These are phyloP conservation scores for Eptesicus fuscus DNA, from an alignment of 2,113 vertebrate genomes.

Conservation along the genomic window DNA sequence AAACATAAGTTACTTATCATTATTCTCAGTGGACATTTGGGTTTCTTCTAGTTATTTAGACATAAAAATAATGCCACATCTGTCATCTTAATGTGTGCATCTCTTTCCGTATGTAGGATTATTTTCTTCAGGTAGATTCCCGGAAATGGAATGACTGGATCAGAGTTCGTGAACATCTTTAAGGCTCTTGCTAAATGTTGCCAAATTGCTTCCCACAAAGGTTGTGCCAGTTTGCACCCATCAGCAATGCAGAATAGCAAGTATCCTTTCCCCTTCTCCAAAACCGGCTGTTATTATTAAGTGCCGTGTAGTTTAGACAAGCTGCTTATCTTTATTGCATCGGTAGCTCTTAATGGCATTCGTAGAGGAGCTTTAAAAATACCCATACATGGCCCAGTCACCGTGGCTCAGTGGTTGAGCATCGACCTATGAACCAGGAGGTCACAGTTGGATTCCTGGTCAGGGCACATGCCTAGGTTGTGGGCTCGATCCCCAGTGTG, in stretches of 20 bases:
- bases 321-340: not conserved
- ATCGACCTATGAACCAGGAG: too few species aligned
- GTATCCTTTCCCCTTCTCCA: not conserved
- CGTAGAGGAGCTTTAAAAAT: not conserved
- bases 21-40: not conserved
- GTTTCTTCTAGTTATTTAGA: not conserved
- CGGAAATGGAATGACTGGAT: slow-evolving; percentile 21
- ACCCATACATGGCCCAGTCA: not conserved
- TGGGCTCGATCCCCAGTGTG: too few species aligned
- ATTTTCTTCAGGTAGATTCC: slow-evolving; percentile 2
- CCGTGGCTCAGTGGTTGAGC: not conserved
- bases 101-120: not conserved
- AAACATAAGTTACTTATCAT: not conserved
- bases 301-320: not conserved
- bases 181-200: not conserved
- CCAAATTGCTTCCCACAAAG: slow-evolving; percentile 2
- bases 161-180: not conserved
- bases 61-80: not conserved
- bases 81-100: not conserved
- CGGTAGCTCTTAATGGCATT: not conserved
- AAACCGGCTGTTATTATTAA: not conserved
- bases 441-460: not conserved
- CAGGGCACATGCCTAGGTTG: not conserved
- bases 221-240: not conserved
- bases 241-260: not conserved